Percentiles rank a stretch among this genome's conserved stretches.
phyloP scores from a whole-genome alignment of 2,113 vertebrate species.

The Rhinolophus sinicus region DNA sequence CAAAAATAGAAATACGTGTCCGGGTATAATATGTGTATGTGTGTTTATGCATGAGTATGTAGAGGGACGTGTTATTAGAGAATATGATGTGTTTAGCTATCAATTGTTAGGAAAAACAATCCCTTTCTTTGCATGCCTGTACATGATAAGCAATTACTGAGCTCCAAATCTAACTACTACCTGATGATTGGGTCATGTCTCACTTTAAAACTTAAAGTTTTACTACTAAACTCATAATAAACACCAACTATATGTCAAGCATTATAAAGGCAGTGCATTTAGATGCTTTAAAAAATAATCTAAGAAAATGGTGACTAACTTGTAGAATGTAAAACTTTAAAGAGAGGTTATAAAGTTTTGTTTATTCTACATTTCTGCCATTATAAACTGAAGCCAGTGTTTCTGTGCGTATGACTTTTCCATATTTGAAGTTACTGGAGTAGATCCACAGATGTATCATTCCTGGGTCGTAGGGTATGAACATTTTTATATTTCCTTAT shows the following conservation, averaged over 20 bases:
- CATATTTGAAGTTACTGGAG: not conserved
- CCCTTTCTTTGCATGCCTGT: not conserved
- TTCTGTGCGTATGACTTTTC: not conserved
- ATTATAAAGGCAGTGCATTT: not conserved
- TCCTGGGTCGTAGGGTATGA: not conserved
- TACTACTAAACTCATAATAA: constrained; percentile 1
- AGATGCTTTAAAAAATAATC: not conserved
- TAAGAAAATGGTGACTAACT: not conserved
- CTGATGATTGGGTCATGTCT: not conserved
- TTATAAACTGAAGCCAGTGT: not conserved
- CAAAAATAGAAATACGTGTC: not conserved
- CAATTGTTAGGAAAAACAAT: not conserved
- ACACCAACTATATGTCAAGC: not conserved
- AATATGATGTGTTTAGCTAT: not conserved
- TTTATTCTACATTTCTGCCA: not conserved
- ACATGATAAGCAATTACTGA: not conserved
- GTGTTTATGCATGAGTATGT: not conserved
- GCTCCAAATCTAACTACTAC: not conserved
- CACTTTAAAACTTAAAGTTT: constrained; percentile 5
- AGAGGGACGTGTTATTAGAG: not conserved
- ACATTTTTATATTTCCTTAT: not conserved
- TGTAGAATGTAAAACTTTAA: not conserved
- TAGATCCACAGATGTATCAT: not conserved
- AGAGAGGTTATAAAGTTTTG: not conserved
- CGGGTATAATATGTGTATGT: not conserved